These are phyloP conservation scores for Temnothorax curvispinosus DNA, from an alignment of 1,140 invertebrate genomes.

Conservation along the genomic window DNA sequence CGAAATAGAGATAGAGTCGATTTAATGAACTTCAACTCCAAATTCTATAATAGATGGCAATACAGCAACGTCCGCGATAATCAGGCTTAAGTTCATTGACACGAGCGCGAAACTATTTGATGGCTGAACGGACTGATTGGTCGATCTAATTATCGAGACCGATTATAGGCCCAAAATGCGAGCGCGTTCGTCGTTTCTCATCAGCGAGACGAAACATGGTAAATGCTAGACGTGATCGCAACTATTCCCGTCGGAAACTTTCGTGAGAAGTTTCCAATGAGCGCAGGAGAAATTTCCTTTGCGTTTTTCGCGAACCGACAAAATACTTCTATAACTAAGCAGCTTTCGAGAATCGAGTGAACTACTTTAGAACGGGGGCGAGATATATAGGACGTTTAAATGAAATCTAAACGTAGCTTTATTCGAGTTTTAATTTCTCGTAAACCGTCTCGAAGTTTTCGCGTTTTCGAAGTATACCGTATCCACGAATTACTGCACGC, in stretches of 20 bases:
- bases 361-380: constrained; percentile 21
- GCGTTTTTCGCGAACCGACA: constrained; percentile 32
- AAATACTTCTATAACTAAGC: constrained; percentile 46
- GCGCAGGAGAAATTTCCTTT: constrained; percentile 4
- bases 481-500: background rate
- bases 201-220: constrained; percentile 34
- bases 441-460: background rate
- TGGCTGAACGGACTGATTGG: constrained; percentile 72
- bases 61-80: constrained; percentile 77
- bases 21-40: constrained; percentile 78
- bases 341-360: background rate
- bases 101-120: constrained; percentile 76
- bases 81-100: constrained; percentile 79
- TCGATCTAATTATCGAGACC: constrained; percentile 78
- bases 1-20: constrained; percentile 65
- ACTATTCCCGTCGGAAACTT: constrained; percentile 28
- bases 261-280: constrained; percentile 17
- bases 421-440: background rate
- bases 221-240: constrained; percentile 35
- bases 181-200: constrained; percentile 3
- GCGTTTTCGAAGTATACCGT: background rate
- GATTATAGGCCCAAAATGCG: constrained; percentile 52
- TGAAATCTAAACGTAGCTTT: constrained; percentile 17
- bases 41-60: constrained; percentile 69
- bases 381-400: background rate